Evolutionary conservation across 2,797 vertebrate genomes (phyloP).

Genomic region (Petrocephalus sullivani): DNA sequence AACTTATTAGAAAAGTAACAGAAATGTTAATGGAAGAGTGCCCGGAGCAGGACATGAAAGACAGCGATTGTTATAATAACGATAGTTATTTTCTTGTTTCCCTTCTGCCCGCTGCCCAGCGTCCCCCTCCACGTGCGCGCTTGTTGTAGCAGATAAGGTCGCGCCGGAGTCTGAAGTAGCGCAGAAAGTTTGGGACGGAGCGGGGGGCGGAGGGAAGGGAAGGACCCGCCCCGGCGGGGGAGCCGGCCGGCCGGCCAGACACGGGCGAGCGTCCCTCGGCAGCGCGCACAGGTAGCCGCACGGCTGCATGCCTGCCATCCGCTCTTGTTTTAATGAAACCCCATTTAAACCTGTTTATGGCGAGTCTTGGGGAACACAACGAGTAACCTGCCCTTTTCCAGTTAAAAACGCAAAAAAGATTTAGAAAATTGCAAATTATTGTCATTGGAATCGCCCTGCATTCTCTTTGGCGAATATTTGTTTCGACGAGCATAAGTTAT

Average conservation of each 20-base stretch:
- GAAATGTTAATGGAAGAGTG: neutral
- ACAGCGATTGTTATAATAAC: neutral
- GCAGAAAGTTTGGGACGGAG: neutral
- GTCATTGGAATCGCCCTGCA: neutral
- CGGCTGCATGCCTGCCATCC: neutral
- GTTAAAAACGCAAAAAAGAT: neutral
- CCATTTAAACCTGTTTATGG: neutral
- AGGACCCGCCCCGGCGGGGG: neutral
- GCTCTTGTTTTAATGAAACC: neutral
- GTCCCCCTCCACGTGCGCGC: neutral
- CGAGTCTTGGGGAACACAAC: neutral
- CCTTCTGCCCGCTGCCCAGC: neutral
- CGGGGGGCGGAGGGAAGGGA: neutral
- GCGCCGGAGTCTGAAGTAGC: neutral
- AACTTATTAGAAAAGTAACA: neutral
- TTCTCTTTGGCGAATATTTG: neutral
- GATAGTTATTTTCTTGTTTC: neutral
- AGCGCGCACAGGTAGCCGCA: neutral
- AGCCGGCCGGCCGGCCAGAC: neutral
- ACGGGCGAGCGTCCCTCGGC: neutral
- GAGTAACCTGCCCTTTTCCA: neutral
- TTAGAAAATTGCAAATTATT: neutral
- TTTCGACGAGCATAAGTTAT: neutral
- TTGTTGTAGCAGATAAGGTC: neutral
- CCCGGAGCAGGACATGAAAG: neutral